A percentile compares a stretch with the other conserved stretches of the same genome.
phyloP scores from a whole-genome alignment of 1,140 invertebrate species.

The Solenopsis invicta region DNA sequence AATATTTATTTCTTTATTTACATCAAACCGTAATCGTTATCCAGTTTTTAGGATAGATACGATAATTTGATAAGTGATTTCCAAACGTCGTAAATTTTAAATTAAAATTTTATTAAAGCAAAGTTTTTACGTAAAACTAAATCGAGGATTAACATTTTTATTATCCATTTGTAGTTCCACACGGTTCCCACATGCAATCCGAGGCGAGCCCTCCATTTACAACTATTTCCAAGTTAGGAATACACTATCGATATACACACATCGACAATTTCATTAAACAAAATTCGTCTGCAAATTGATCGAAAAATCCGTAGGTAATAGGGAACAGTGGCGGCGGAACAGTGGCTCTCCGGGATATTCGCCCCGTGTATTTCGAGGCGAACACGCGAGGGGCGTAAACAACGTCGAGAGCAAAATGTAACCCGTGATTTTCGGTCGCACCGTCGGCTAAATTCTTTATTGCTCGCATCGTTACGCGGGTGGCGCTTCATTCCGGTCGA shows the following conservation, averaged over 20 bases:
- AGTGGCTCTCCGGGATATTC: not conserved
- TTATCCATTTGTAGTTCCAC: not conserved
- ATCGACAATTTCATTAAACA: constrained; percentile 38
- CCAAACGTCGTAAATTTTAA: not conserved
- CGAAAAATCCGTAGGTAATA: constrained; percentile 36
- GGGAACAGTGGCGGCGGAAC: constrained; percentile 14
- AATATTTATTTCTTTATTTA: not conserved
- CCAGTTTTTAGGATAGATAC: not conserved
- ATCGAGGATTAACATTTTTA: not conserved
- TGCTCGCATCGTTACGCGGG: constrained; percentile 67
- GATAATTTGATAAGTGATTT: not conserved
- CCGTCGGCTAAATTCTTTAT: constrained; percentile 58
- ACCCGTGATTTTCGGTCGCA: constrained; percentile 61
- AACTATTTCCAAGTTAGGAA: not conserved
- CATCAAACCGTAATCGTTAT: not conserved
- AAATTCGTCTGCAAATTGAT: constrained; percentile 49
- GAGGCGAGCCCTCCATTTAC: not conserved
- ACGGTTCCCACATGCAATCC: not conserved
- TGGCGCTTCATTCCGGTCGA: constrained; percentile 68
- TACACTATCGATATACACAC: not conserved
- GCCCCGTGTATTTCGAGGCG: constrained; percentile 3
- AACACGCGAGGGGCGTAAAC: constrained; percentile 44
- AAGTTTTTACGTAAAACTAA: not conserved
- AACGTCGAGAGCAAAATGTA: constrained; percentile 35
- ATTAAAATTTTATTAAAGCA: constrained; percentile 1